A percentile compares a stretch with the other conserved stretches of the same genome.
phyloP scores from a whole-genome alignment of 2,113 vertebrate genomes.

The Dascyllus trimaculatus region DNA sequence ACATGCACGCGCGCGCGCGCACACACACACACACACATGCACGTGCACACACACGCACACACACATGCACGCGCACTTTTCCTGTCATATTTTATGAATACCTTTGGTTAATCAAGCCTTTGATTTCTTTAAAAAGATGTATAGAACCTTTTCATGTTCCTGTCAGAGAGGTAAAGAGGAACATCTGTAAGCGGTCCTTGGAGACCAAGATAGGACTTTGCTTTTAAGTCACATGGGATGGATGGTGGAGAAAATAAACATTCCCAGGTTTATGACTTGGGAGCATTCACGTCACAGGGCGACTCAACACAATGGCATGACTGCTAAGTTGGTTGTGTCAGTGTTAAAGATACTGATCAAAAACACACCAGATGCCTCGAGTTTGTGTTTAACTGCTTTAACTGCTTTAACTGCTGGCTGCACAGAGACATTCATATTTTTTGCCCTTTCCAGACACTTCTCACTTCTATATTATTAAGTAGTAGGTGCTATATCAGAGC shows the following conservation, averaged over 20 bases:
- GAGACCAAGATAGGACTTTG: not conserved
- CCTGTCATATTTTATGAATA: conserved; percentile 22
- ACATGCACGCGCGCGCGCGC: too few species aligned
- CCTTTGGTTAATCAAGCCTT: conserved; percentile 88
- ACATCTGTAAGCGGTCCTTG: not conserved
- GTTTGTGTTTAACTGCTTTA: too few species aligned
- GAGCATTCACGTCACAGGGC: not conserved
- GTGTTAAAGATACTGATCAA: too few species aligned
- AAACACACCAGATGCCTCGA: too few species aligned
- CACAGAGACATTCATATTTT: too few species aligned
- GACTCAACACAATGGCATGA: not conserved
- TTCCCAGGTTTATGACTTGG: not conserved
- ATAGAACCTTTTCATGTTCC: conserved; percentile 88
- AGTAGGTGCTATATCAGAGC: too few species aligned
- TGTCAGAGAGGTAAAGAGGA: conserved; percentile 48
- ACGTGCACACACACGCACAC: conserved; percentile 6
- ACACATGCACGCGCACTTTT: not conserved
- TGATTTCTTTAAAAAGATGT: conserved; percentile 83
- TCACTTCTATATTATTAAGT: too few species aligned
- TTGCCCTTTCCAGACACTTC: too few species aligned
- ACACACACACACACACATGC: conserved; percentile 8
- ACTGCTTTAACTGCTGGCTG: too few species aligned
- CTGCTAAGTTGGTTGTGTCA: not conserved
- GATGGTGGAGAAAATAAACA: not conserved
- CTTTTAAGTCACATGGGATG: not conserved